These are phyloP conservation scores for Psittacula cyanocephala DNA, from an alignment of 2,113 vertebrate species.

Conservation along the genomic window DNA sequence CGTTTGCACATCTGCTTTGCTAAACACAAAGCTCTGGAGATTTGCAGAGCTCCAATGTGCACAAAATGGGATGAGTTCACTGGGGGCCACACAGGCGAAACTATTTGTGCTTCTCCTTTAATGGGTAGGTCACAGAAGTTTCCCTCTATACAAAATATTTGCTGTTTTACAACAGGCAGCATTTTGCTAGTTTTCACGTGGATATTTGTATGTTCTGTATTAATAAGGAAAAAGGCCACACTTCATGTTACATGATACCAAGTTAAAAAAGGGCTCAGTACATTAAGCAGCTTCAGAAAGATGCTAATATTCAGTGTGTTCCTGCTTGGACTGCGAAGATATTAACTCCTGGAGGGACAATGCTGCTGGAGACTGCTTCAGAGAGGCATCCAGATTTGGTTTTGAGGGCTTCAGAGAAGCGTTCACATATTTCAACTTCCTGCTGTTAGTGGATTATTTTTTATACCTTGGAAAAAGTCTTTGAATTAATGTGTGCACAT, in stretches of 20 bases:
- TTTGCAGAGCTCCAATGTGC: background rate
- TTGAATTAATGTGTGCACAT: background rate
- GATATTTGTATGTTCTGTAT: background rate
- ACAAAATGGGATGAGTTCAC: background rate
- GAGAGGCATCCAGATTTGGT: background rate
- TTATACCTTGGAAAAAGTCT: background rate
- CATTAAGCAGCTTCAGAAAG: background rate
- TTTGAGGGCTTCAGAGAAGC: background rate
- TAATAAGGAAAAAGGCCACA: background rate
- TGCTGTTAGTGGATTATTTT: background rate
- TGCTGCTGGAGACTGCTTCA: background rate
- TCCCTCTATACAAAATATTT: background rate
- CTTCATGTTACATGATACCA: background rate
- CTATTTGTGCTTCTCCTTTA: background rate
- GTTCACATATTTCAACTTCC: background rate
- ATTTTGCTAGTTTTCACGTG: background rate
- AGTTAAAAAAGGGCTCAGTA: background rate
- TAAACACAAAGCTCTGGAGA: constrained; percentile 3
- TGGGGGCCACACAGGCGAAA: background rate
- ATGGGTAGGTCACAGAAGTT: background rate
- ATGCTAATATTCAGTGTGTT: background rate
- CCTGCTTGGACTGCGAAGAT: background rate
- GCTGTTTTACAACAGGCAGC: background rate
- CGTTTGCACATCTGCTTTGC: constrained; percentile 47
- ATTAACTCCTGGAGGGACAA: background rate